Conservation (phyloP, 2,113 vertebrate species). For the Forbesichthys papilliferus region DNA sequence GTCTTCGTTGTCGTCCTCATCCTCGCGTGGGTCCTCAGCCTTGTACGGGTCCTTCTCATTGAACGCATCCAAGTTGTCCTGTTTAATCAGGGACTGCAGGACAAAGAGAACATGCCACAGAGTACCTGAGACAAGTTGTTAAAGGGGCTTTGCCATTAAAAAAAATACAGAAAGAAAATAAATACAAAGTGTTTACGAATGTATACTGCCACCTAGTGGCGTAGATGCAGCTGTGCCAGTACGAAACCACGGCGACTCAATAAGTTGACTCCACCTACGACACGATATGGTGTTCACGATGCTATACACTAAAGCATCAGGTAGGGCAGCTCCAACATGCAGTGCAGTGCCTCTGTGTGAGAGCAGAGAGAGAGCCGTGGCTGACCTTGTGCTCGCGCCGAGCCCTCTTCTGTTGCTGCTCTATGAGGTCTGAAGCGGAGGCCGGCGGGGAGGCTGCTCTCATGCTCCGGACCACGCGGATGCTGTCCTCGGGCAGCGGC, state of each 20-base stretch:
- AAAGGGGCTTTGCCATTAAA: too few species aligned
- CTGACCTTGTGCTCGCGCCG: constrained; percentile 92
- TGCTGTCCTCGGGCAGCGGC: constrained; percentile 93
- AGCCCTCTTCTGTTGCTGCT: constrained; percentile 95
- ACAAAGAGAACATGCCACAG: not conserved
- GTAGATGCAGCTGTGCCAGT: too few species aligned
- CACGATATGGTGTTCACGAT: not conserved
- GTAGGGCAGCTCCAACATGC: not conserved
- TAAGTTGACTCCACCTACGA: not conserved
- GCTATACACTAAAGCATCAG: too few species aligned
- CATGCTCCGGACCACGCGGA: constrained; percentile 94
- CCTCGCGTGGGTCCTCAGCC: constrained; percentile 89
- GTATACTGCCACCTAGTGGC: too few species aligned
- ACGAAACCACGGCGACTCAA: too few species aligned
- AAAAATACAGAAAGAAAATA: too few species aligned
- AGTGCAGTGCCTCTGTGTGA: too few species aligned
- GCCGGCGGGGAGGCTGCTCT: constrained; percentile 93
- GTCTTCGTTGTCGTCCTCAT: constrained; percentile 95
- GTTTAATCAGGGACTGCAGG: constrained; percentile 89
- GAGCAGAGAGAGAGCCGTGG: too few species aligned
- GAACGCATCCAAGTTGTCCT: constrained; percentile 98
- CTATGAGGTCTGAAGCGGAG: constrained; percentile 94
- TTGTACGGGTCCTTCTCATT: constrained; percentile 97
- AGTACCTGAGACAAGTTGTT: too few species aligned
- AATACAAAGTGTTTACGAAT: not conserved